These are phyloP conservation scores for Alcedo quadribrachys DNA, from an alignment of 2,797 vertebrate species.

Conservation along the genomic window DNA sequence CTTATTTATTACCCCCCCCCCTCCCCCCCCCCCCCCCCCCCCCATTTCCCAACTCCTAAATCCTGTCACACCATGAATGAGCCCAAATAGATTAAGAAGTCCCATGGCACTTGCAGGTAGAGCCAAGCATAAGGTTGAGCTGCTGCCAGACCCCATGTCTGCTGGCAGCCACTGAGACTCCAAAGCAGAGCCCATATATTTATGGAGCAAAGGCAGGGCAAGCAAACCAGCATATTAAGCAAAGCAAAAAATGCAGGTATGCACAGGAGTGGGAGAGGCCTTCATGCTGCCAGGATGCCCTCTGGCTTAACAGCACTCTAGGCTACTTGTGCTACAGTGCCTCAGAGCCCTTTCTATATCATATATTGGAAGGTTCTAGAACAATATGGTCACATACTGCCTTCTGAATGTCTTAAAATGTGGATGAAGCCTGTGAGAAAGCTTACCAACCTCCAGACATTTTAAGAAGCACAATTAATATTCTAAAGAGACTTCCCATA, in stretches of 20 bases:
- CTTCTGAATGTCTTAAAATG: background rate
- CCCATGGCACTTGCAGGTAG: background rate
- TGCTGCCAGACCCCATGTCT: accelerated
- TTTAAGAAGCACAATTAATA: background rate
- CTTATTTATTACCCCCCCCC: too few relatives aligned
- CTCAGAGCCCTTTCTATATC: background rate
- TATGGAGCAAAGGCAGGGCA: background rate
- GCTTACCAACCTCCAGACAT: background rate
- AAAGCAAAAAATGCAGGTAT: background rate
- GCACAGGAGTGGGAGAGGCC: accelerated
- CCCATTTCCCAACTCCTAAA: background rate
- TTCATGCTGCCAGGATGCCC: background rate
- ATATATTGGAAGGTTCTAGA: background rate
- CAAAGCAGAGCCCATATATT: background rate
- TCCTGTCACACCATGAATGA: background rate
- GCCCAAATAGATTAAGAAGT: background rate
- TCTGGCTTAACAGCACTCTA: background rate
- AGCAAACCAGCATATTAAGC: background rate
- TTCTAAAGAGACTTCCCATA: background rate
- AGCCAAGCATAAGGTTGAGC: background rate
- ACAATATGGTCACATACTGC: background rate
- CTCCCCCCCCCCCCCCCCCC: too few relatives aligned
- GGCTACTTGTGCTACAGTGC: background rate
- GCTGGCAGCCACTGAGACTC: background rate
- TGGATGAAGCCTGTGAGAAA: background rate